phyloP scores from a whole-genome alignment of 1,140 invertebrate species.

The Pseudomyrmex concolor region DNA sequence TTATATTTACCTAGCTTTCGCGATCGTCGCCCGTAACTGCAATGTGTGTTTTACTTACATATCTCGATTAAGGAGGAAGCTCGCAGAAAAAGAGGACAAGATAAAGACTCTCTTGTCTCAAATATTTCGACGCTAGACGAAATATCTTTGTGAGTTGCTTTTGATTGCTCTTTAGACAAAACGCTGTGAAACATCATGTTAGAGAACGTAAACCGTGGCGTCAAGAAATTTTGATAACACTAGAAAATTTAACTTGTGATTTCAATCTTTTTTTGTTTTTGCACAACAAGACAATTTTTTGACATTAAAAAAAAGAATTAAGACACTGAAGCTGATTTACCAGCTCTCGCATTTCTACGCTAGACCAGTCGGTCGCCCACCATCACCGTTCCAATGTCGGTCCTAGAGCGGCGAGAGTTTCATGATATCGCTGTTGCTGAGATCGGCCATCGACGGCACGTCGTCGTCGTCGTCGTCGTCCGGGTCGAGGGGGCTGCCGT shows the following conservation, averaged over 20 bases:
- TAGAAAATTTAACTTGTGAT: conserved; percentile 2
- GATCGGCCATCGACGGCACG: conserved; percentile 54
- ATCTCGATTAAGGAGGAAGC: conserved; percentile 49
- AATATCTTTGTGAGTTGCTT: background rate
- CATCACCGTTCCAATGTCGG: background rate
- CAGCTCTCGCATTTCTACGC: background rate
- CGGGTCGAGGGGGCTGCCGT: conserved; percentile 73
- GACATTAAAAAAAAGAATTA: background rate
- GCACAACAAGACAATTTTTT: background rate
- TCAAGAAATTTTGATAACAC: conserved; percentile 6
- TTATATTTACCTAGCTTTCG: background rate
- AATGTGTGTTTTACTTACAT: conserved; percentile 22
- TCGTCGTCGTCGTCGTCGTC: conserved; percentile 54
- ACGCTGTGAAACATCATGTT: background rate
- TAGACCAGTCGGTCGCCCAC: background rate
- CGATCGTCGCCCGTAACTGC: conserved; percentile 15
- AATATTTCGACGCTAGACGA: background rate
- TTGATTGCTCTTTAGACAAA: background rate
- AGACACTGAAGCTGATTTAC: background rate
- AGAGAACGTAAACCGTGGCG: background rate
- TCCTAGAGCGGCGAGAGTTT: conserved; percentile 74
- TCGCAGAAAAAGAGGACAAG: conserved; percentile 52
- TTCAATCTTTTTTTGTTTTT: too few species aligned
- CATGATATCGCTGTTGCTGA: conserved; percentile 70
- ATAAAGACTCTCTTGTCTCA: conserved; percentile 5